Conservation (phyloP, 2,888 invertebrate genomes). For the Lepidonotus clava region DNA sequence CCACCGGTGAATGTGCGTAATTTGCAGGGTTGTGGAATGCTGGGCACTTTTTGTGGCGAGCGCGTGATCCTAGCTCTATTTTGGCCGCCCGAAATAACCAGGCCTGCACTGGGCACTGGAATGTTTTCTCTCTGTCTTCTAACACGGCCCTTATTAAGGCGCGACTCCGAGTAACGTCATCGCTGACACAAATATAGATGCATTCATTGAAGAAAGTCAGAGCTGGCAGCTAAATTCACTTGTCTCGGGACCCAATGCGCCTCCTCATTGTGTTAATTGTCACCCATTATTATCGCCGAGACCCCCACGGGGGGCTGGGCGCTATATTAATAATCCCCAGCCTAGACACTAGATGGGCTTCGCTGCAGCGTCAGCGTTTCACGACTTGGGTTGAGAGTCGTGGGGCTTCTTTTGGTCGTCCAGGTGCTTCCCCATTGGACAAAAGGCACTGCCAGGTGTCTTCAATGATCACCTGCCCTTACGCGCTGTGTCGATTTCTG, state of each 20-base stretch:
- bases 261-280: constrained; percentile 29
- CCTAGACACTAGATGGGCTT: too few relatives aligned
- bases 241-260: too few relatives aligned
- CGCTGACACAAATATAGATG: constrained; percentile 44
- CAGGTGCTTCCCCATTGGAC: too few relatives aligned
- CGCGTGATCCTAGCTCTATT: constrained; percentile 49
- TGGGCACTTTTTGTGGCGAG: constrained; percentile 7
- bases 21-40: constrained; percentile 49
- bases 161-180: constrained; percentile 12
- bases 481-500: too few relatives aligned
- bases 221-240: constrained; percentile 7
- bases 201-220: constrained; percentile 42
- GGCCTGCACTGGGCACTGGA: constrained; percentile 19
- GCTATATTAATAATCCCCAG: too few relatives aligned
- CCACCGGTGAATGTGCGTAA: constrained; percentile 53
- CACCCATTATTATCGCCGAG: background rate
- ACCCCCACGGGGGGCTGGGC: background rate
- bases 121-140: constrained; percentile 41
- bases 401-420: too few relatives aligned
- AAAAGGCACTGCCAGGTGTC: too few relatives aligned
- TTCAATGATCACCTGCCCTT: too few relatives aligned
- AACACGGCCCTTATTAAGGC: constrained; percentile 20
- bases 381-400: too few relatives aligned
- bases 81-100: constrained; percentile 25
- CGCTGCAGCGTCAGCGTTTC: too few relatives aligned